Base-by-base conservation (phyloP, 2,888 invertebrate species). In the Acronicta psi region DNA sequence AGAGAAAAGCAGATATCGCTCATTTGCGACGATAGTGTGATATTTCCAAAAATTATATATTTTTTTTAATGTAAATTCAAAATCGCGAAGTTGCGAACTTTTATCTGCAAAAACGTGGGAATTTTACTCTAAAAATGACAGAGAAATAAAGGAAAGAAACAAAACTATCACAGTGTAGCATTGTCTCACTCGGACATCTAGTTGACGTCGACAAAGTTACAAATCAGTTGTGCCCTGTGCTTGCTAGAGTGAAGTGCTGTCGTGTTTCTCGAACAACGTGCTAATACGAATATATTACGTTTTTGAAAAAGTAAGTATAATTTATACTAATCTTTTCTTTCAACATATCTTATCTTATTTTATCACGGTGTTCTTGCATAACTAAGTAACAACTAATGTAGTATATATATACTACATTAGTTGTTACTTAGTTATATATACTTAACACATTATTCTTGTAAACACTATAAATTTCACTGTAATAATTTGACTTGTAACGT, bases 141-240 rank as follows among this genome's bases (percentile, higher is more conserved):
- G 40, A 40, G 40, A 10, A 40, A 16, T 40, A 10, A 40, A n/a
- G 17, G 17, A 40, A 40, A 40, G 40, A 16, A 17, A 40, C 40
- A 40, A 40, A 40, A 40, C n/a, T 40, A 40, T 40, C 40, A 40
- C 40, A 40, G 40, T 40, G 40, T 40, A 40, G 40, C 40, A 40
- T 17, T 16, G 17, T 40, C 40, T 16, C 40, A 16, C 16, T 40
- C 40, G 40, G 40, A 40, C 40, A 40, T 40, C 40, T 40, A 40
- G 40, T 40, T 40, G 40, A 40, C 40, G n/a, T 16, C 16, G 16
- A 40, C 40, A 40, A 16, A 40, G 40, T 40, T 14, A 40, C 40
- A 40, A 16, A 40, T 40, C 40, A 40, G 40, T 17, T 40, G 40
- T 40, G 16, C 40, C 40, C 40, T 40, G 40, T 40, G n/a, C 40